Evolutionary conservation across 2,888 invertebrate genomes (phyloP).

Genomic region (Odontothrips loti): DNA sequence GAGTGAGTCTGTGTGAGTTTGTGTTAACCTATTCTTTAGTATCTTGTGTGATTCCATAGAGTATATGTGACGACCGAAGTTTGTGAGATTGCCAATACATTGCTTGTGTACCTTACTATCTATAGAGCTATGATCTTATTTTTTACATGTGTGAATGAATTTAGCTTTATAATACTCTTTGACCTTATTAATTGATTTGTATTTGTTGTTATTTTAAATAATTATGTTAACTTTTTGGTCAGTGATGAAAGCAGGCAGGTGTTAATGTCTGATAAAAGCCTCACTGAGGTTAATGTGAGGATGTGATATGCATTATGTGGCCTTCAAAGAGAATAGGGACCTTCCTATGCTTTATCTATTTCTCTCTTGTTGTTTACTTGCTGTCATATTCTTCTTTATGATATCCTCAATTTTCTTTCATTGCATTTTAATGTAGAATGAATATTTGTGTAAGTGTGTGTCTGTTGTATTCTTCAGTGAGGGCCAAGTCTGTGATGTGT

Average conservation of each 20-base stretch:
- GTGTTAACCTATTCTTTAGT: background rate
- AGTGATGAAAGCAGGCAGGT: background rate
- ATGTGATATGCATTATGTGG: background rate
- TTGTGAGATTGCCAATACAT: background rate
- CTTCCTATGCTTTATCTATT: background rate
- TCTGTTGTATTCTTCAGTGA: conserved; percentile 17
- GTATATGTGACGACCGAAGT: too few species aligned
- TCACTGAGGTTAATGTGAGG: background rate
- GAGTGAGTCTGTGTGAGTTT: background rate
- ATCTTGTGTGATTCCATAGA: background rate
- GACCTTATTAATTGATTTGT: background rate
- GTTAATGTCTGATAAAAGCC: background rate
- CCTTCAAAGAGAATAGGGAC: background rate
- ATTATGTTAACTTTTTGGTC: background rate
- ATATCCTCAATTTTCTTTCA: background rate
- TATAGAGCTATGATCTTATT: conserved; percentile 1
- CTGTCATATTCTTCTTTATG: background rate
- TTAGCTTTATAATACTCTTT: background rate
- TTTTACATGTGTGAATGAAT: conserved; percentile 11
- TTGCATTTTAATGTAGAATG: background rate
- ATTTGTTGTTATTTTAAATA: conserved; percentile 4
- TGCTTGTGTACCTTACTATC: conserved; percentile 11
- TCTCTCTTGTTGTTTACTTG: background rate
- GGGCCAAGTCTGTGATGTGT: conserved; percentile 25
- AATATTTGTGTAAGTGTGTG: background rate